Conservation (phyloP, 2,113 vertebrate species). For the Platichthys flesus region DNA sequence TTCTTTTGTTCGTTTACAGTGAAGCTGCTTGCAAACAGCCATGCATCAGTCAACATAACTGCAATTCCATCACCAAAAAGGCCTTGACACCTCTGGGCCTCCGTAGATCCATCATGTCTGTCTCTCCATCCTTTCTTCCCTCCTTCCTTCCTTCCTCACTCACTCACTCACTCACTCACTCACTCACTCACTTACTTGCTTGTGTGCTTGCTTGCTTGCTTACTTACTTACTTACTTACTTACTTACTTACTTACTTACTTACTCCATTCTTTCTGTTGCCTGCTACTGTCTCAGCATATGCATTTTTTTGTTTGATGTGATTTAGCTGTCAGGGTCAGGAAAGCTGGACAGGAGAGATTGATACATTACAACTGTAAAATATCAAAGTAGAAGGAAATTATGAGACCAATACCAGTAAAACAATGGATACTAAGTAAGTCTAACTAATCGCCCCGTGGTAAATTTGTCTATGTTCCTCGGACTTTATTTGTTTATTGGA, state of each 20-base stretch:
- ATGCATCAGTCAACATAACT: conserved; percentile 69
- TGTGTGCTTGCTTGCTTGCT: no score
- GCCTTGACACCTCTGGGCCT: conserved; percentile 62
- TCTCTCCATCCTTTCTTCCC: conserved; percentile 58
- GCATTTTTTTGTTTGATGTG: conserved; percentile 38
- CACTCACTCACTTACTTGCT: no score
- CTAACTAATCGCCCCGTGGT: no score
- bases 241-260: conserved; percentile 10
- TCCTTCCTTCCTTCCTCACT: conserved; percentile 10
- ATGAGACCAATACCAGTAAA: background rate
- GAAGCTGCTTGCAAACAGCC: conserved; percentile 79
- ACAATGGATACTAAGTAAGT: no score
- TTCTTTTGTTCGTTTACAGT: conserved; percentile 80
- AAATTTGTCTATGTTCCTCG: no score
- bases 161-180: no score
- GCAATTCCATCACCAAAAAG: conserved; percentile 61
- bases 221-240: conserved; percentile 31
- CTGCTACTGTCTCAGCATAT: conserved; percentile 32
- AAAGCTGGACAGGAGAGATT: conserved; percentile 10
- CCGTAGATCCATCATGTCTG: conserved; percentile 64
- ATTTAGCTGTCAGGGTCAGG: conserved; percentile 10
- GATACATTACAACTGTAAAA: background rate
- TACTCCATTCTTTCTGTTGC: conserved; percentile 26
- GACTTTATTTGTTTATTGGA: no score
- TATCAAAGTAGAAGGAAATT: background rate